Evolutionary conservation across 2,113 vertebrate species (phyloP).

Genomic region (Elanoides forficatus): DNA sequence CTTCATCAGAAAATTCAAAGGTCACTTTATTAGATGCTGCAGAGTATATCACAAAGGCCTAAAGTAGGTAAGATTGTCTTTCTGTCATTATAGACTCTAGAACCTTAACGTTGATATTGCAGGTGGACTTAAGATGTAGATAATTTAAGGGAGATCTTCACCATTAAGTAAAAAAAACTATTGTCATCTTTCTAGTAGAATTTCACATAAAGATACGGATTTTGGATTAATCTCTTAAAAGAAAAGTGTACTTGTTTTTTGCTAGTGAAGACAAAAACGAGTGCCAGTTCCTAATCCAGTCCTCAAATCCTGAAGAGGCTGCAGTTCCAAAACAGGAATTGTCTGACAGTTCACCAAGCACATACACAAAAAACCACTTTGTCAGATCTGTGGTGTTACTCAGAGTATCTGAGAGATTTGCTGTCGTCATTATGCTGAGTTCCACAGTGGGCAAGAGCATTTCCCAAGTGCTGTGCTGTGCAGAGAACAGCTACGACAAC

Average conservation of each 20-base stretch:
- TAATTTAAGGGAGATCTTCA: background rate
- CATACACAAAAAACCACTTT: accelerated
- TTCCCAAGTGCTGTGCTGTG: background rate
- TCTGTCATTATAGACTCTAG: background rate
- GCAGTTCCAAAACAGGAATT: background rate
- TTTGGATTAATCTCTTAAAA: background rate
- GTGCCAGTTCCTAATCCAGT: background rate
- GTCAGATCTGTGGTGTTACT: background rate
- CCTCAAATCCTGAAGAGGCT: background rate
- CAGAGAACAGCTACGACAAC: background rate
- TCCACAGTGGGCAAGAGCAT: background rate
- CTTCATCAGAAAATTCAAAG: background rate
- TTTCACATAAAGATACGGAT: background rate
- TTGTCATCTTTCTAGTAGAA: background rate
- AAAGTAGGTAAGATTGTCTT: background rate
- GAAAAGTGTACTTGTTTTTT: background rate
- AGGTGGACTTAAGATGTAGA: background rate
- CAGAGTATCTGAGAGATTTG: background rate
- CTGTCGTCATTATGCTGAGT: background rate
- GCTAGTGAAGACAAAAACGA: background rate
- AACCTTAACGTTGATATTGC: background rate
- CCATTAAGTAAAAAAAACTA: background rate
- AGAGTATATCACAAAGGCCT: background rate
- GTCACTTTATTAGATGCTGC: background rate
- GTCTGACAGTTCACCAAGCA: background rate